These are phyloP conservation scores for Drymonia ruficornis DNA, from an alignment of 2,888 invertebrate genomes.

Conservation along the genomic window DNA sequence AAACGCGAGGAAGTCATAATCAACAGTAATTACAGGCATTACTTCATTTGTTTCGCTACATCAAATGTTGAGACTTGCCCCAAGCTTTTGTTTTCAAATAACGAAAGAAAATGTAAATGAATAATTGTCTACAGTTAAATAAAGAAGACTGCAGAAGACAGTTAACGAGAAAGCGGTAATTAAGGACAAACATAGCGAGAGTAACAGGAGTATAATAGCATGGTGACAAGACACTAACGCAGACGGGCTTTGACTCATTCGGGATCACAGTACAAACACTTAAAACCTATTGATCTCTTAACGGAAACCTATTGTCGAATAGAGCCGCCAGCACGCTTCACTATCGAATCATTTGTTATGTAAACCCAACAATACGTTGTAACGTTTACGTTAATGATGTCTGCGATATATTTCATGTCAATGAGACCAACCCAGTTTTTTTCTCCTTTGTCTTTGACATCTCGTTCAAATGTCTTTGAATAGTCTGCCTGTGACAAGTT, in stretches of 20 bases:
- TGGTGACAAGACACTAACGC: slow-evolving; percentile 34
- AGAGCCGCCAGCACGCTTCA: slow-evolving; percentile 49
- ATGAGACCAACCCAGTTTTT: slow-evolving; percentile 46
- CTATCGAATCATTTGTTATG: slow-evolving; percentile 68
- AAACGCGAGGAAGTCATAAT: too few relatives aligned
- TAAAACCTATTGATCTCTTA: slow-evolving; percentile 51
- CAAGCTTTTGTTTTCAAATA: background rate
- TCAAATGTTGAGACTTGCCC: background rate
- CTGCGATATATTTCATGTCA: slow-evolving; percentile 40
- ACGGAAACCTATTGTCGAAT: slow-evolving; percentile 56
- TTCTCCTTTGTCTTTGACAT: slow-evolving; percentile 36
- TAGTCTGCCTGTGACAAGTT: slow-evolving; percentile 16
- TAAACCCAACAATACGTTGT: slow-evolving; percentile 65
- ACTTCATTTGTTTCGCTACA: background rate
- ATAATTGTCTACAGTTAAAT: background rate
- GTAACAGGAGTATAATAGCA: slow-evolving; percentile 10
- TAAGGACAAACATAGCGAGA: slow-evolving; percentile 6
- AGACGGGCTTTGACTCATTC: slow-evolving; percentile 36
- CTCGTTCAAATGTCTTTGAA: slow-evolving; percentile 32
- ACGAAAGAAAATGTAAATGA: background rate
- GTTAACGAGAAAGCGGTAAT: background rate
- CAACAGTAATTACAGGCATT: background rate
- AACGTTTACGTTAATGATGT: slow-evolving; percentile 59
- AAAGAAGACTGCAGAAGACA: background rate
- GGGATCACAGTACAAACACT: slow-evolving; percentile 19